phyloP scores from a whole-genome alignment of 2,113 vertebrate genomes.

The Xiphorhynchus elegans region DNA sequence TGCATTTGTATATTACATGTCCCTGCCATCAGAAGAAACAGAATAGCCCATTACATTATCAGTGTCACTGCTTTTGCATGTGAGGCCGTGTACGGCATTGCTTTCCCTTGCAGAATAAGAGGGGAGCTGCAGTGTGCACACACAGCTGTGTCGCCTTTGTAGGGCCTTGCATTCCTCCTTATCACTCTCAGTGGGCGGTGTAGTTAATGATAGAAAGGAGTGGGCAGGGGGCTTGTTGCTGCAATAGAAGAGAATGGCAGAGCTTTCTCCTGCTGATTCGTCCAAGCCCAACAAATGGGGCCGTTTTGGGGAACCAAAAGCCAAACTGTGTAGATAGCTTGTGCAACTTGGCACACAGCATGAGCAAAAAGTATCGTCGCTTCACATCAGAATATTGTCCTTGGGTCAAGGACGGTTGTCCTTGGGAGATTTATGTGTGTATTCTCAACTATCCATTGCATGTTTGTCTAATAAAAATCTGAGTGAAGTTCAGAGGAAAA shows the following conservation, averaged over 20 bases:
- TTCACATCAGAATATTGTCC: background rate
- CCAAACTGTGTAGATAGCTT: background rate
- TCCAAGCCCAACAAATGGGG: background rate
- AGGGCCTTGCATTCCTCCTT: background rate
- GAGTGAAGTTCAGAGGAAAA: background rate
- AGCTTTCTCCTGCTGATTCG: background rate
- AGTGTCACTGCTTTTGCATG: background rate
- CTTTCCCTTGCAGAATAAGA: background rate
- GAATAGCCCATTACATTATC: background rate
- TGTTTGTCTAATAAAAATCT: background rate
- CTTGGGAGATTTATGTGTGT: background rate
- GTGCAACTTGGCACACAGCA: background rate
- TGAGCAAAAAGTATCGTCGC: background rate
- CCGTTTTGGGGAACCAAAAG: background rate
- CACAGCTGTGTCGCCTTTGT: conserved; percentile 38
- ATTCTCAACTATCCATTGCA: background rate
- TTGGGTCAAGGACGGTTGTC: background rate
- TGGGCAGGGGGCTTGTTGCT: background rate
- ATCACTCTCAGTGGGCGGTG: background rate
- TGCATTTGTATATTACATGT: background rate
- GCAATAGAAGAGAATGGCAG: background rate
- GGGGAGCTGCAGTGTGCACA: background rate
- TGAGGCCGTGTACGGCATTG: background rate
- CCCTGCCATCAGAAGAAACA: background rate
- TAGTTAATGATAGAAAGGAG: background rate